Conservation (phyloP, 2,888 invertebrate genomes). For the Craniophora ligustri region DNA sequence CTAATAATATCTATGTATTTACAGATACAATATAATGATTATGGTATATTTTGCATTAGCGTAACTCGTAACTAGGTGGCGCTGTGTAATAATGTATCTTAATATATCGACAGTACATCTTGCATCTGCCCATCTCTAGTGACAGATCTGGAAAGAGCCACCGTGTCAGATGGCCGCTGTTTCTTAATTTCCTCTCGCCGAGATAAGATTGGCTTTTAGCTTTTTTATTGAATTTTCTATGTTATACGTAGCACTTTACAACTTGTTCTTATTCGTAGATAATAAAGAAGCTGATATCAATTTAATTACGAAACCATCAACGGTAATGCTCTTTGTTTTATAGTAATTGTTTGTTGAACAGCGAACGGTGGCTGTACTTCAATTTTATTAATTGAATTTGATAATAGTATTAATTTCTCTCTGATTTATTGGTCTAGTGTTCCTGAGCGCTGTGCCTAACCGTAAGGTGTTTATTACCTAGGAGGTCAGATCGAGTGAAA, state of each 20-base stretch:
- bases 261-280: conserved; percentile 64
- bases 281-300: conserved; percentile 53
- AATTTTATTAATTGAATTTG: not conserved
- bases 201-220: conserved; percentile 89
- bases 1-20: no score
- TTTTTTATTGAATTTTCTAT: conserved; percentile 89
- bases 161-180: conserved; percentile 88
- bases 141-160: conserved; percentile 83
- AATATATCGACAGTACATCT: conserved; percentile 31
- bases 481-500: no score
- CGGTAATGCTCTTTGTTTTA: conserved; percentile 34
- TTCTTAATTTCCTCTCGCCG: conserved; percentile 87
- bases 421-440: no score
- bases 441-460: no score
- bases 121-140: conserved; percentile 65
- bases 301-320: conserved; percentile 50
- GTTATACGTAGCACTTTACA: conserved; percentile 81
- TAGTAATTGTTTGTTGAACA: conserved; percentile 18
- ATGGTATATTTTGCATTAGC: no score
- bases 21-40: no score
- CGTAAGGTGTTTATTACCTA: no score
- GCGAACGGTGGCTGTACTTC: not conserved
- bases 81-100: no score
- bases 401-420: no score
- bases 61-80: no score